Conservation (phyloP, 92 coral and sea anemone species). For the Metridium senile region DNA sequence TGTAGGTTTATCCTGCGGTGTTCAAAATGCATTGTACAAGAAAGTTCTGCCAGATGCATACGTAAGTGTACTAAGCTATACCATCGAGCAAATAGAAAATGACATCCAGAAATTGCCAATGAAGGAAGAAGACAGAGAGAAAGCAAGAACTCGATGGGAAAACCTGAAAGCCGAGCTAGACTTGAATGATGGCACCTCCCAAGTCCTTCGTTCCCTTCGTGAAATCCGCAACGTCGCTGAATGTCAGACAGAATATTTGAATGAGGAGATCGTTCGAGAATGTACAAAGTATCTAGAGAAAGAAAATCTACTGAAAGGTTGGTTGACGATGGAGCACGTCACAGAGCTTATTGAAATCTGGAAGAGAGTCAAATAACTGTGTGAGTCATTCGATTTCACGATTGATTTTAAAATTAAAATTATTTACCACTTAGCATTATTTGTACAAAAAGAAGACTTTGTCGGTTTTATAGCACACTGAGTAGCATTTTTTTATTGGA, state of each 20-base stretch:
- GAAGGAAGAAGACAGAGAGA: slow-evolving; percentile 22
- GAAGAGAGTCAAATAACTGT: not conserved
- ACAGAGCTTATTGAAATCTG: slow-evolving; percentile 5
- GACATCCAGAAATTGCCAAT: slow-evolving; percentile 41
- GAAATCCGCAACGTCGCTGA: slow-evolving; percentile 31
- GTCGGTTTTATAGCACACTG: too few relatives aligned
- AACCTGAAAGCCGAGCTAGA: slow-evolving; percentile 22
- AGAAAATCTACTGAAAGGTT: slow-evolving; percentile 32
- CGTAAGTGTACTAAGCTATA: slow-evolving; percentile 36
- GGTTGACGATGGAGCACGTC: slow-evolving; percentile 17
- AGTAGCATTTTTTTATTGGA: too few relatives aligned
- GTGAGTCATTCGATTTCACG: too few relatives aligned
- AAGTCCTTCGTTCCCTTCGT: slow-evolving; percentile 30
- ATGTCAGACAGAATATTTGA: not conserved
- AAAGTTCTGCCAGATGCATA: slow-evolving; percentile 33
- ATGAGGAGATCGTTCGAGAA: slow-evolving; percentile 1
- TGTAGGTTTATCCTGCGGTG: slow-evolving; percentile 29
- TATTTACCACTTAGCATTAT: too few relatives aligned
- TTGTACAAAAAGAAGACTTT: too few relatives aligned
- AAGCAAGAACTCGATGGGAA: slow-evolving; percentile 39
- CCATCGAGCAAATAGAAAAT: slow-evolving; percentile 11
- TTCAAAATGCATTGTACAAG: slow-evolving; percentile 33
- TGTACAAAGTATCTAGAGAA: slow-evolving; percentile 13
- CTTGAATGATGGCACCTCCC: slow-evolving; percentile 35
- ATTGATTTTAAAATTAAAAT: too few relatives aligned